Percentiles rank a stretch among this genome's conserved stretches.
These are phyloP conservation scores for Cosmopolites sordidus DNA, from an alignment of 2,888 invertebrate species.

Conservation along the genomic window DNA sequence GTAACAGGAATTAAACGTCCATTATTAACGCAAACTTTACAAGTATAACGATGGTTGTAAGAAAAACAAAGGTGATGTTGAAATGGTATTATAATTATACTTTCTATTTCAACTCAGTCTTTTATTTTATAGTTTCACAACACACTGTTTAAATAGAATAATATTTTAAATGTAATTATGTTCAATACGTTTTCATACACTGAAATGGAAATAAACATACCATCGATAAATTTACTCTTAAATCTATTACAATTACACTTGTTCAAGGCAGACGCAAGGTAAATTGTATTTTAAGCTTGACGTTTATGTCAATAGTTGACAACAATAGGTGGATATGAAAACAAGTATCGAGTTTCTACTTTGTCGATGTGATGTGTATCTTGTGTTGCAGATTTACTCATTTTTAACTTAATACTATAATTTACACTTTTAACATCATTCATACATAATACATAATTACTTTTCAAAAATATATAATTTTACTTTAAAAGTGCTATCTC, in stretches of 20 bases:
- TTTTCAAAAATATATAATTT: no score
- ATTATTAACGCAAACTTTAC: conserved; percentile 6
- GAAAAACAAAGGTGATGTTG: conserved; percentile 15
- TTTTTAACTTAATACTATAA: no score
- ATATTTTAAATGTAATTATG: conserved; percentile 1
- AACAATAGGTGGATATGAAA: no score
- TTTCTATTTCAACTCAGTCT: neutral
- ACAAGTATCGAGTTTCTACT: no score
- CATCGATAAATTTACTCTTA: conserved; percentile 7
- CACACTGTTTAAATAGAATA: conserved; percentile 4
- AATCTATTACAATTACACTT: conserved; percentile 5
- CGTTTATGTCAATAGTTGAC: neutral
- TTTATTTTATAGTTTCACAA: conserved; percentile 4
- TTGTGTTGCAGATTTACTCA: no score
- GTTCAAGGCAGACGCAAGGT: conserved; percentile 2
- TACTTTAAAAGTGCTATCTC: no score
- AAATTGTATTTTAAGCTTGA: neutral
- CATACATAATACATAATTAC: no score
- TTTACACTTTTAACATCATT: no score
- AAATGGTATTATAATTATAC: conserved; percentile 5
- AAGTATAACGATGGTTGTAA: neutral
- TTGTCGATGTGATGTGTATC: no score
- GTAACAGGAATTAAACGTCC: conserved; percentile 22
- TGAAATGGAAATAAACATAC: conserved; percentile 12
- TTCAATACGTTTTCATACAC: conserved; percentile 5